Evolutionary conservation across 2,113 vertebrate species (phyloP), one percentile per base, ranked within the genome.

Genomic region (Oceanites oceanicus): DNA sequence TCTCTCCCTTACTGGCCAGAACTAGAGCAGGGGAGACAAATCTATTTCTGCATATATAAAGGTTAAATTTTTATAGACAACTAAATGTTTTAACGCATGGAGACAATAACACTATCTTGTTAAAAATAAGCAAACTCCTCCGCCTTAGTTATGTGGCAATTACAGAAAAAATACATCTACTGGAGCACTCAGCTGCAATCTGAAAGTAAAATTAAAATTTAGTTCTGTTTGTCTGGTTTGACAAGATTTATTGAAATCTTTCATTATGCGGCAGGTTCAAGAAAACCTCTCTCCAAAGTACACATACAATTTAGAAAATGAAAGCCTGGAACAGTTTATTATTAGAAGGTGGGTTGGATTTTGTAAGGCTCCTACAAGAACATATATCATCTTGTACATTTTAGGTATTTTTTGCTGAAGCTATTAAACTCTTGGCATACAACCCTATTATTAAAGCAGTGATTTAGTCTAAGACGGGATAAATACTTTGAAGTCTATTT

Each of bases 301-400:
- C 92, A 92, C 84, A 40, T 38, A 34, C 90, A 75, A 85, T 96
- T 96, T 91, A 91, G 93, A 45, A 96, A 93, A 96, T 93, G 93
- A 96, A 91, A 93, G 95, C 93, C 81, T 91, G 84, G 34, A 80
- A 66, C 65, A 63, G 94, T 81, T 87, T 95, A 78, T 96, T 95
- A 92, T 93, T 91, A 81, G 95, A 80, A 92, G 91, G 80, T 72
- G 87, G 95, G 87, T 40, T 91, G 93, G 86, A 14, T 52, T 84
- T 61, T 86, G 89, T 17, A 22, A 61, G 86, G 76, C 89, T 96
- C 61, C 80, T 93, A 12, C 88, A 50, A 12, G 5, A 29, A 47
- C 76, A 23, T n/a, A 7, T 13, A 38, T 84, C 89, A 42, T 74
- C 82, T 42, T 12, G 58, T 50, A 15, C 88, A 7, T 34, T 72